Conservation (phyloP, 2,113 vertebrate species). For the Malurus elegans region DNA sequence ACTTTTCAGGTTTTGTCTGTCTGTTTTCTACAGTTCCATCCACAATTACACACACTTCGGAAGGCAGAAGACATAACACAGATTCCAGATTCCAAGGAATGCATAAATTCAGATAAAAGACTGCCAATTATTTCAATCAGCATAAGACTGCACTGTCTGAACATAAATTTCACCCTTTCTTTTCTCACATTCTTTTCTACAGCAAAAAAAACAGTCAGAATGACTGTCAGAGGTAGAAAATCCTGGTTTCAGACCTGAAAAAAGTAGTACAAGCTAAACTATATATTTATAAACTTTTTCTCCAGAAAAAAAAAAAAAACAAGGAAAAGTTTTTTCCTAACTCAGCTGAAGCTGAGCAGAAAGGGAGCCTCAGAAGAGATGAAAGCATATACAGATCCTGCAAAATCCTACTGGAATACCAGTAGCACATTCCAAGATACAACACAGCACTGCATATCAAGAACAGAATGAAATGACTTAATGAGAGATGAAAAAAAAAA, state of each 20-base stretch:
- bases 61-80: fast-evolving
- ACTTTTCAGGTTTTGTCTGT: not conserved
- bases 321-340: not conserved
- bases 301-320: not conserved
- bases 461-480: not conserved
- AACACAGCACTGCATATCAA: not conserved
- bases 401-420: not conserved
- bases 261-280: not conserved
- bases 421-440: too few species aligned
- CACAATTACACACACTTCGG: not conserved
- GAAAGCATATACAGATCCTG: not conserved
- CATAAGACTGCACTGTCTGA: not conserved
- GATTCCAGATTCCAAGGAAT: not conserved
- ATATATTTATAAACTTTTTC: not conserved
- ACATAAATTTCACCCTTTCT: not conserved
- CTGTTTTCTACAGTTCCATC: not conserved
- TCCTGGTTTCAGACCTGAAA: not conserved
- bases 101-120: not conserved
- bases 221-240: not conserved
- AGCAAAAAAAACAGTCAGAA: not conserved
- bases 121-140: not conserved
- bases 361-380: not conserved
- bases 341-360: not conserved
- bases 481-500: not conserved
- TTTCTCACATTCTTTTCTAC: not conserved